Percentiles rank a stretch among this genome's conserved stretches.
Conservation (phyloP, 2,888 invertebrate genomes). For the Sarcophaga variegata region DNA sequence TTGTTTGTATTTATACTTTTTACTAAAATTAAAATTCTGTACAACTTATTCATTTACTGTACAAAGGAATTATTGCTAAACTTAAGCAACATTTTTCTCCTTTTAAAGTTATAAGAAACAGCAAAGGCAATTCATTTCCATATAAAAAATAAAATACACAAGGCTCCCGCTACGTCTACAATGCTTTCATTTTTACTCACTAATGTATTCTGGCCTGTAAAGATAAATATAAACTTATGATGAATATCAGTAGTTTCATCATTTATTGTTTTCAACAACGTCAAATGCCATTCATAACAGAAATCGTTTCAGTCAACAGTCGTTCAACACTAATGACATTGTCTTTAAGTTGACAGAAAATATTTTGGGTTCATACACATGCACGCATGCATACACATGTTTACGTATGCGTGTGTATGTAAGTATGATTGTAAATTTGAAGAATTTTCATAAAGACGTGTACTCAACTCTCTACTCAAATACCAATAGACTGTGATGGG, state of each 20-base stretch:
- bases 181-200: neutral
- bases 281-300: slow-evolving; percentile 64
- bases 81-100: neutral
- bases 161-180: neutral
- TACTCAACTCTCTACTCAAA: neutral
- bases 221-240: neutral
- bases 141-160: neutral
- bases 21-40: too few relatives aligned
- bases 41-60: too few relatives aligned
- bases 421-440: slow-evolving; percentile 23
- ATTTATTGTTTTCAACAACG: slow-evolving; percentile 62
- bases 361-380: neutral
- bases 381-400: neutral
- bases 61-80: neutral
- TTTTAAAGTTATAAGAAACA: neutral
- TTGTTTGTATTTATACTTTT: too few relatives aligned
- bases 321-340: slow-evolving; percentile 59
- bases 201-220: neutral
- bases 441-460: slow-evolving; percentile 52
- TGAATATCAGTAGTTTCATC: slow-evolving; percentile 44
- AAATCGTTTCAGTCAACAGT: slow-evolving; percentile 57
- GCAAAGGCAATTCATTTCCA: neutral
- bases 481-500: slow-evolving; percentile 22
- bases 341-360: slow-evolving; percentile 20
- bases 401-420: neutral